Evolutionary conservation across 2,113 vertebrate species (phyloP).

Genomic region (Panthera uncia): DNA sequence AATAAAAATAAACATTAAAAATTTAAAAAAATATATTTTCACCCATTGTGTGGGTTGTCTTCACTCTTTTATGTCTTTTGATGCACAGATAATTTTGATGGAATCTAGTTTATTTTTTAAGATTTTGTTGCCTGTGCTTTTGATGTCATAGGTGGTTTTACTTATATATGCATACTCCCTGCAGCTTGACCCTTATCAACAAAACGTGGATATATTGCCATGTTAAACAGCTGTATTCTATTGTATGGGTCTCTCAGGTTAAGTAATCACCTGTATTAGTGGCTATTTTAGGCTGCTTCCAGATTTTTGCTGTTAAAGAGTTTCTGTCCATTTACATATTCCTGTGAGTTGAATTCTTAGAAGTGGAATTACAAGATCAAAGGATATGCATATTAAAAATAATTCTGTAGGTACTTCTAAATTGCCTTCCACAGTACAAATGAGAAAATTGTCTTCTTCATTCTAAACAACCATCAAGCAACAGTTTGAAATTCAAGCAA

Average conservation of each 20-base stretch:
- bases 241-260: not conserved
- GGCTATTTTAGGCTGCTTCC: not conserved
- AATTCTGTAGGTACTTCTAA: not conserved
- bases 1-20: too few species aligned
- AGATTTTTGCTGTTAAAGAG: not conserved
- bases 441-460: constrained; percentile 5
- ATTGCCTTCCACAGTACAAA: not conserved
- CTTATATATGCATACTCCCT: not conserved
- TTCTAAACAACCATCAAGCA: not conserved
- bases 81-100: not conserved
- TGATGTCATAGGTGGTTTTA: not conserved
- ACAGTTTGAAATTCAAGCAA: not conserved
- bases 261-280: not conserved
- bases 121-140: not conserved
- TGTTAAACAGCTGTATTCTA: not conserved
- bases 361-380: constrained; percentile 19
- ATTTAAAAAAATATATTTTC: not conserved
- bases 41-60: not conserved
- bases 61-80: not conserved
- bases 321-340: not conserved
- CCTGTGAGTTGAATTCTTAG: constrained; percentile 9
- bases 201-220: not conserved
- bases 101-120: not conserved
- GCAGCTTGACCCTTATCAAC: not conserved
- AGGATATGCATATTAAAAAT: not conserved